Evolutionary conservation across 2,113 vertebrate species (phyloP), one percentile per base, ranked within the genome.

Genomic region (Paramisgurnus dabryanus): DNA sequence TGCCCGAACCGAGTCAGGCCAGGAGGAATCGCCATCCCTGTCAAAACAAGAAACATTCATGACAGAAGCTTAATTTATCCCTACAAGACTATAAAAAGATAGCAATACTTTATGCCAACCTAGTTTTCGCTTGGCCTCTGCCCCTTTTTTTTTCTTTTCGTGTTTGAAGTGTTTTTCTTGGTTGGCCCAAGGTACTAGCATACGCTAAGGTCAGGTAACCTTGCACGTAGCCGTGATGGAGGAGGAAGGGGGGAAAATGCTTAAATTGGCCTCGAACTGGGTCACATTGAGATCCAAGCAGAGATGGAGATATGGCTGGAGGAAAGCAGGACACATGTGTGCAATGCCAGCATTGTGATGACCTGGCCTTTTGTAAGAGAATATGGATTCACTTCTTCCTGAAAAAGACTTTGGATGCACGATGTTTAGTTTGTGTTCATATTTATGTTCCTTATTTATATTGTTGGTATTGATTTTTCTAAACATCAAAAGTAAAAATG

Each of bases 221-320:
- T 86, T 86, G 82, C 77, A 65, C 80, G 81, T 67, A 79, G 72
- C 71, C 70, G 82, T 83, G 73, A 83, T 84, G 76, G 73, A 53
- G 22, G 43, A 66, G 71, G 58, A 68, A 79, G 49, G 71, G 71
- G 55, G 13, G 17, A 60, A 67, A 76, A 74, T 39, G 76, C 74
- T 79, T 82, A 84, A 78, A 87, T 90, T 89, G 85, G 80, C 70
- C 74, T 43, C 49, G 67, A 90, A 89, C 70, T 91, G 85, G 90
- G 90, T 87, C 90, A 86, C 34, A 58, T 68, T 84, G 75, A 77
- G 80, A 80, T 74, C 74, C 9, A 76, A 69, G 73, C 73, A 80
- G 76, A 60, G 79, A 69, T 85, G 70, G 82, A 84, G 66, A 84
- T 83, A 66, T 79, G 66, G 67, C 82, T 70, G 50, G 55, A 75